Conservation (phyloP, 2,113 vertebrate species). For the Malurus elegans region DNA sequence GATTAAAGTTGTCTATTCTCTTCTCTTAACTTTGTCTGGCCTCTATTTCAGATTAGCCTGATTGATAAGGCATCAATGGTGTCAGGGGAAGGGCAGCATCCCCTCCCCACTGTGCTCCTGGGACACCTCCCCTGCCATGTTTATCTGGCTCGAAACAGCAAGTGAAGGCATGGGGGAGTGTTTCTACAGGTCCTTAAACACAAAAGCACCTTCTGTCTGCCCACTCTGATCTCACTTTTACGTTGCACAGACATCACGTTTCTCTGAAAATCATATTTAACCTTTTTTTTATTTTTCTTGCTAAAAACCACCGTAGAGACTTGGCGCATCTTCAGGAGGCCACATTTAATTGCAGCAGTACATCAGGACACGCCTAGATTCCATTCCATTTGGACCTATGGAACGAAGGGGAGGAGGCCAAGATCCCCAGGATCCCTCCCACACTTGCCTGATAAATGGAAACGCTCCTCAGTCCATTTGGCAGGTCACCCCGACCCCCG, state of each 20-base stretch:
- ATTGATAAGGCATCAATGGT: too few species aligned
- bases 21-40: too few species aligned
- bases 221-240: background rate
- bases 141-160: background rate
- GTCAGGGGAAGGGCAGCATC: background rate
- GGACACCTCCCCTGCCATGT: background rate
- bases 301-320: background rate
- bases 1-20: too few species aligned
- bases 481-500: background rate
- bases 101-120: background rate
- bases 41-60: too few species aligned
- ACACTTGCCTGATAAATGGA: background rate
- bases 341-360: background rate
- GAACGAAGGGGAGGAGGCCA: constrained; percentile 6
- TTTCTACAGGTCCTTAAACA: background rate
- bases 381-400: background rate
- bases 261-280: background rate
- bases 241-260: background rate
- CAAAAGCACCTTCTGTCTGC: background rate
- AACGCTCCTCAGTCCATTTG: background rate
- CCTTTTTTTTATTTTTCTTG: background rate
- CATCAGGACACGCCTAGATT: background rate
- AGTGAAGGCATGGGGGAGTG: background rate
- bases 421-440: background rate
- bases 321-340: rapidly evolving